These are phyloP conservation scores for Drosophila nannoptera DNA, from an alignment of 1,140 invertebrate genomes.

Conservation along the genomic window DNA sequence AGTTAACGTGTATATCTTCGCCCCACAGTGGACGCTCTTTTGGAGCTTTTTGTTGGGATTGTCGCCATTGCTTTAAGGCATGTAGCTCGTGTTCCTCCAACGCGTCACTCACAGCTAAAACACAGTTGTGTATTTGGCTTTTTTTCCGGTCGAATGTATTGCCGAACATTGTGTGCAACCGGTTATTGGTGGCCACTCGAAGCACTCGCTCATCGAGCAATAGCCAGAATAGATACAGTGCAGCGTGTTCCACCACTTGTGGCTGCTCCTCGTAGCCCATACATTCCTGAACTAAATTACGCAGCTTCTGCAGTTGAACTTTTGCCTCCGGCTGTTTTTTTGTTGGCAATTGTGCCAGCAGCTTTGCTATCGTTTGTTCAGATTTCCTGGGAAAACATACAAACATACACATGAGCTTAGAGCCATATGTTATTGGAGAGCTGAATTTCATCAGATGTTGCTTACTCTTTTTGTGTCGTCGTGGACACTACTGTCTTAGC, in stretches of 20 bases:
- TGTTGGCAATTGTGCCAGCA: slow-evolving; percentile 56
- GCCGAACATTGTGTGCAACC: slow-evolving; percentile 65
- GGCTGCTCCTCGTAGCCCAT: slow-evolving; percentile 77
- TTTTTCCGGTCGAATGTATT: slow-evolving; percentile 67
- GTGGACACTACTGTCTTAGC: slow-evolving; percentile 37
- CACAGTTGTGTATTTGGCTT: slow-evolving; percentile 57
- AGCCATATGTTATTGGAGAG: neutral
- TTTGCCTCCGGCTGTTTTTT: slow-evolving; percentile 59
- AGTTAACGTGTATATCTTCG: slow-evolving; percentile 50
- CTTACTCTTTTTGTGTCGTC: slow-evolving; percentile 54
- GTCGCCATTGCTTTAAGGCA: slow-evolving; percentile 58
- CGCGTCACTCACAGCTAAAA: slow-evolving; percentile 44
- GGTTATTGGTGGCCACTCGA: slow-evolving; percentile 61
- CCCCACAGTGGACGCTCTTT: slow-evolving; percentile 55
- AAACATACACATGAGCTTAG: no score
- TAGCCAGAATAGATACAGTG: slow-evolving; percentile 70
- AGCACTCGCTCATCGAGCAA: slow-evolving; percentile 66
- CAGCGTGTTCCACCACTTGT: slow-evolving; percentile 71
- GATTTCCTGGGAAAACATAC: slow-evolving; percentile 22
- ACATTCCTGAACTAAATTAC: slow-evolving; percentile 70
- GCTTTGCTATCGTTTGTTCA: slow-evolving; percentile 58
- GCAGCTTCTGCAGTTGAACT: slow-evolving; percentile 67
- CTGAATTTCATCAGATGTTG: slow-evolving; percentile 50
- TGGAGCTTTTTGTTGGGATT: slow-evolving; percentile 28
- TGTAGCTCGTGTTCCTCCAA: slow-evolving; percentile 61